Conservation (phyloP, 2,888 invertebrate species). For the Agrochola lota region DNA sequence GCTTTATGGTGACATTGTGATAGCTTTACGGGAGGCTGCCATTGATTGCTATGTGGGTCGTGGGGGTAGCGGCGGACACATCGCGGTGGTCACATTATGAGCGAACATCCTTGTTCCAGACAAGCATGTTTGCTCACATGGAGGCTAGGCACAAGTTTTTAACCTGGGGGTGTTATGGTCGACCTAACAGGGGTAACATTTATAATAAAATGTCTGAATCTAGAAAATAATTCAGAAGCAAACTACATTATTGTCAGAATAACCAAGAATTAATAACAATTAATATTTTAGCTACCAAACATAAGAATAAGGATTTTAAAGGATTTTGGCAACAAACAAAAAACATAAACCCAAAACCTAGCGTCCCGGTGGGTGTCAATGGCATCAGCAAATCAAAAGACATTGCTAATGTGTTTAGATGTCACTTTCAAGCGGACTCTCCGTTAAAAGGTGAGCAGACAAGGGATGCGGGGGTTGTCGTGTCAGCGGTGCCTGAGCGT, state of each 20-base stretch:
- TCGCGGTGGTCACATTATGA: too few species aligned
- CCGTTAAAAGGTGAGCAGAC: background rate
- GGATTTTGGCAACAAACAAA: background rate
- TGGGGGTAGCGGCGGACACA: too few species aligned
- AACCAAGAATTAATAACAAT: background rate
- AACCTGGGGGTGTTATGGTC: too few species aligned
- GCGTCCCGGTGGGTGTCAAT: background rate
- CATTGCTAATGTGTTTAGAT: background rate
- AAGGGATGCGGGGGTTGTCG: background rate
- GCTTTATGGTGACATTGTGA: background rate
- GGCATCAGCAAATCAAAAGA: background rate
- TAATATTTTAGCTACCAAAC: background rate
- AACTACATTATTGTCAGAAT: background rate
- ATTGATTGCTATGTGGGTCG: background rate
- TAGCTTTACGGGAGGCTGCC: too few species aligned
- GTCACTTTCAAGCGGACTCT: constrained; percentile 9
- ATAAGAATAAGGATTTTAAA: background rate
- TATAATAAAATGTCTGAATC: constrained; percentile 6
- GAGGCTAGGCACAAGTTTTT: too few species aligned
- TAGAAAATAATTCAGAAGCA: background rate
- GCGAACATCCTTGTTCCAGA: too few species aligned
- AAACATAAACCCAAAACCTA: background rate
- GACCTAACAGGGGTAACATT: background rate
- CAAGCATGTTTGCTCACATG: too few species aligned
- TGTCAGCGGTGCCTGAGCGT: background rate